phyloP scores from a whole-genome alignment of 2,113 vertebrate genomes.

The Eudyptes chrysolophus region DNA sequence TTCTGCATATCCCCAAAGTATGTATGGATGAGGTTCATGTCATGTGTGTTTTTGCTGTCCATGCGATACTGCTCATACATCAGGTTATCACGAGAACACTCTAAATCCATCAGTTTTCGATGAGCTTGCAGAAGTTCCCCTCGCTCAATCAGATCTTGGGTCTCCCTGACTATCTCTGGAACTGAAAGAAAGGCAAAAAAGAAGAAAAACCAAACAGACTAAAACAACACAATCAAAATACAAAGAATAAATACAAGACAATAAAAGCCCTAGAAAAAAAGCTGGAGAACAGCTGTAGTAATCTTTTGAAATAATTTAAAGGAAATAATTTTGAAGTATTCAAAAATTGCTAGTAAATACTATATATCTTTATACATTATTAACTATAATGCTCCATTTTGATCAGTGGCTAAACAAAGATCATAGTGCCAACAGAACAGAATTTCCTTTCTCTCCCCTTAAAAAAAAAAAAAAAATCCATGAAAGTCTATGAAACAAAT shows the following conservation, averaged over 20 bases:
- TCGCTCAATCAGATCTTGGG: conserved; percentile 89
- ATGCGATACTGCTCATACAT: conserved; percentile 97
- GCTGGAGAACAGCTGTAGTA: not conserved
- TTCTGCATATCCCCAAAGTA: conserved; percentile 92
- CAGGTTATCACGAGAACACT: conserved; percentile 92
- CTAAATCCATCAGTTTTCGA: conserved; percentile 93
- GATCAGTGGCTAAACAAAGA: not conserved
- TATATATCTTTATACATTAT: not conserved
- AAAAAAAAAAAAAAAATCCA: not conserved
- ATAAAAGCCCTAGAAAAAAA: not conserved
- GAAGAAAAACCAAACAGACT: not conserved
- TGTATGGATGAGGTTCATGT: conserved; percentile 91
- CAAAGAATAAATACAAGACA: not conserved
- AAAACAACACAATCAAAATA: not conserved
- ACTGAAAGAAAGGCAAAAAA: conserved; percentile 73
- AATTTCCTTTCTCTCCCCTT: not conserved
- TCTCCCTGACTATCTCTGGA: conserved; percentile 92
- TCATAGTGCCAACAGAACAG: not conserved
- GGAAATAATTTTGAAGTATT: not conserved
- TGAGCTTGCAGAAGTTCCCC: conserved; percentile 91
- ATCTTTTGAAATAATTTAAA: not conserved
- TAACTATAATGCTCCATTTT: not conserved
- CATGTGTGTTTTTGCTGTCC: conserved; percentile 91
- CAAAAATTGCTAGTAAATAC: not conserved
- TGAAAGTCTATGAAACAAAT: not conserved